Evolutionary conservation across 2,888 invertebrate species (phyloP).

Genomic region (Hybos culiciformis): DNA sequence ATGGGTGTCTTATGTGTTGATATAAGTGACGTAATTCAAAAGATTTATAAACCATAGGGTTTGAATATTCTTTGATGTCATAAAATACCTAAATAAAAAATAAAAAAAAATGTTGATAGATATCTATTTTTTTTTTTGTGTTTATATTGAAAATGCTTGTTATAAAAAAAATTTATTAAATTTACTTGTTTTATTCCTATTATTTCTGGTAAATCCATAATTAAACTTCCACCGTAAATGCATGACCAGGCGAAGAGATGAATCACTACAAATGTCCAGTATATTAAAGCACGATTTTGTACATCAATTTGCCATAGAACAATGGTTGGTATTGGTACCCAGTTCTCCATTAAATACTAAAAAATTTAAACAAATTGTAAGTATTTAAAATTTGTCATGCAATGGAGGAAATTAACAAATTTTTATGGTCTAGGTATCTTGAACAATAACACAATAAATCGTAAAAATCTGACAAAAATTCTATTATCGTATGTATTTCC

Average conservation of each 20-base stretch:
- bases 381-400: not conserved
- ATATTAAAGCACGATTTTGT: conserved; percentile 31
- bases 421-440: conserved; percentile 1
- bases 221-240: conserved; percentile 45
- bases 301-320: conserved; percentile 43
- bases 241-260: conserved; percentile 43
- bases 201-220: conserved; percentile 47
- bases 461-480: not conserved
- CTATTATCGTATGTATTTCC: too few species aligned
- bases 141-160: not conserved
- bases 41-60: conserved; percentile 42
- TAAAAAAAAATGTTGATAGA: not conserved
- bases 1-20: conserved; percentile 47
- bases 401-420: conserved; percentile 4
- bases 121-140: not conserved
- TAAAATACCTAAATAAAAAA: conserved; percentile 38
- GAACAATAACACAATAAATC: not conserved
- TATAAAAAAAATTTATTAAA: not conserved
- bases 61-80: conserved; percentile 37
- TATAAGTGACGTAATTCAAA: conserved; percentile 39
- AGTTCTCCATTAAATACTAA: conserved; percentile 39
- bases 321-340: conserved; percentile 38
- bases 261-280: conserved; percentile 37
- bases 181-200: conserved; percentile 44
- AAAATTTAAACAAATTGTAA: conserved; percentile 11